Conservation (phyloP, 2,797 vertebrate genomes). For the Sebastolobus alascanus region DNA sequence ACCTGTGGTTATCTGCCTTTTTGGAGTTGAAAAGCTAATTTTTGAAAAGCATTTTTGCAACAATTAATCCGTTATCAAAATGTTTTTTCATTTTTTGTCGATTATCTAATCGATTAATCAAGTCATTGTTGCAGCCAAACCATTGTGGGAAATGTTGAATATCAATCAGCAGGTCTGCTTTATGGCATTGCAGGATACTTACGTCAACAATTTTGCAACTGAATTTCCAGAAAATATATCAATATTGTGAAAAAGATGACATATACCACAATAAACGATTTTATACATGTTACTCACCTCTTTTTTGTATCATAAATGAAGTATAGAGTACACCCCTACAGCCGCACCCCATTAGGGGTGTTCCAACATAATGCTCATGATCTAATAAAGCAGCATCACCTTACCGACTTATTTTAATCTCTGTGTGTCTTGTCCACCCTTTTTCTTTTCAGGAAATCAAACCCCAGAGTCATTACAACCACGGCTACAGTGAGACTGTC, state of each 20-base stretch:
- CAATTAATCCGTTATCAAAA: no score
- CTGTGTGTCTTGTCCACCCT: neutral
- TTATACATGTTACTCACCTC: no score
- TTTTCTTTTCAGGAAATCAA: conserved; percentile 91
- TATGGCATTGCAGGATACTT: neutral
- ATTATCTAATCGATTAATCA: no score
- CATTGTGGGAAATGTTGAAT: neutral
- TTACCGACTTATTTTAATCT: neutral
- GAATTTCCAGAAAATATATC: no score
- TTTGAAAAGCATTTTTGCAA: no score
- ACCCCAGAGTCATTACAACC: conserved; percentile 96
- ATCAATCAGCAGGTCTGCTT: neutral
- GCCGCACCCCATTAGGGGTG: neutral
- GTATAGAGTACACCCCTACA: neutral
- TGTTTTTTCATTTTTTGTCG: no score
- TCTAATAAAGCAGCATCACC: neutral
- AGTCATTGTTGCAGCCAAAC: no score
- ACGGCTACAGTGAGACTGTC: conserved; percentile 94
- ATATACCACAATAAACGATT: no score
- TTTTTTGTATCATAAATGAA: neutral
- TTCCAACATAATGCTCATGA: neutral
- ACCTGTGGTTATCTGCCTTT: no score
- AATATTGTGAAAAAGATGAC: no score
- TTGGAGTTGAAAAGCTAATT: no score
- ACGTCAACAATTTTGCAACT: neutral